Conservation (phyloP, 2,113 vertebrate species). For the Pogona vitticeps region DNA sequence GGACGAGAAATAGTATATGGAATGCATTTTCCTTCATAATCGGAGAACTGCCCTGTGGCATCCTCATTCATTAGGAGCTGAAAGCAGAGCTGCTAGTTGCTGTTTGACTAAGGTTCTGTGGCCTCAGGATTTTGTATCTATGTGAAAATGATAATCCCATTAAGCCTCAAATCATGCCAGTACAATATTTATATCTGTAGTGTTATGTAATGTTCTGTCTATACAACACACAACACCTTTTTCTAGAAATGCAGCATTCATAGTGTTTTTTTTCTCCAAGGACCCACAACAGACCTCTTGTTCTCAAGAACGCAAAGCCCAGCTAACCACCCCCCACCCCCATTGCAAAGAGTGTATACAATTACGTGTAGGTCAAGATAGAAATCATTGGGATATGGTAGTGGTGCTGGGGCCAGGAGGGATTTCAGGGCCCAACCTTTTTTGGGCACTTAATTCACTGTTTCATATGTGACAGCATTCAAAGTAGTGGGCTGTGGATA, state of each 20-base stretch:
- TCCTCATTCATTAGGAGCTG: conserved; percentile 16
- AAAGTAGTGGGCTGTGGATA: neutral
- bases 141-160: conserved; percentile 29
- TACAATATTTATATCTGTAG: neutral
- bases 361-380: neutral
- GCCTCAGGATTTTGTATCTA: conserved; percentile 34
- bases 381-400: neutral
- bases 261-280: conserved; percentile 40
- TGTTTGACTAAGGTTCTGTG: neutral
- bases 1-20: neutral
- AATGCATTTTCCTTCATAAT: neutral
- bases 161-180: neutral
- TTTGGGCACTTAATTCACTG: too few species aligned
- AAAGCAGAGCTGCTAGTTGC: neutral
- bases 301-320: conserved; percentile 23
- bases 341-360: neutral
- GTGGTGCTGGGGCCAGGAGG: neutral
- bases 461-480: neutral
- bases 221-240: too few species aligned
- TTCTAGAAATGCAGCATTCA: conserved; percentile 6
- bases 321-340: too few species aligned
- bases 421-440: neutral
- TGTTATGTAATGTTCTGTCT: neutral
- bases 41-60: neutral
- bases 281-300: conserved; percentile 48